These are phyloP conservation scores for Crossaster papposus DNA, from an alignment of 53 echinoderm and acorn worm species.

Conservation along the genomic window DNA sequence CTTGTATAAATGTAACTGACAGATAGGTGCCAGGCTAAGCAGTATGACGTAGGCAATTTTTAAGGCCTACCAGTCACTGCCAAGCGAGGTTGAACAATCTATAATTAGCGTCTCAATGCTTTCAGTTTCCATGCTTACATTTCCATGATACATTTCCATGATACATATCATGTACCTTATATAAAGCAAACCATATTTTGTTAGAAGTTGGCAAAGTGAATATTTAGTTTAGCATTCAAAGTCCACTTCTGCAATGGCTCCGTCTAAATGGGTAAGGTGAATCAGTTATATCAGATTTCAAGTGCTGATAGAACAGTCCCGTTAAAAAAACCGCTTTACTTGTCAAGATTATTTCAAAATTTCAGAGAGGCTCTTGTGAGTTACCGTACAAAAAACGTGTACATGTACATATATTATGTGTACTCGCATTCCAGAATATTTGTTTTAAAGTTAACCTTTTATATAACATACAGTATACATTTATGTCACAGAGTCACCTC, in stretches of 20 bases:
- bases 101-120: background rate
- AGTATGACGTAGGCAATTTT: background rate
- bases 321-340: no score
- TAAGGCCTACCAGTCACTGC: background rate
- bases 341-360: no score
- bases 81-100: background rate
- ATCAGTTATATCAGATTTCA: background rate
- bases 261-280: slow-evolving; percentile 1
- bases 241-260: background rate
- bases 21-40: background rate
- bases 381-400: no score
- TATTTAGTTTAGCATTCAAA: background rate
- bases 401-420: no score
- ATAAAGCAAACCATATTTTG: background rate
- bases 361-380: no score
- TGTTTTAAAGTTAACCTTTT: no score
- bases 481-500: no score
- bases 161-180: no score
- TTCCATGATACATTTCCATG: no score
- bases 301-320: background rate
- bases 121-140: background rate
- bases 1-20: background rate
- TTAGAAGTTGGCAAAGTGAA: background rate
- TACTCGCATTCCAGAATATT: background rate
- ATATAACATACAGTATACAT: no score